These are phyloP conservation scores for Clamator glandarius DNA, from an alignment of 2,797 vertebrate species.

Conservation along the genomic window DNA sequence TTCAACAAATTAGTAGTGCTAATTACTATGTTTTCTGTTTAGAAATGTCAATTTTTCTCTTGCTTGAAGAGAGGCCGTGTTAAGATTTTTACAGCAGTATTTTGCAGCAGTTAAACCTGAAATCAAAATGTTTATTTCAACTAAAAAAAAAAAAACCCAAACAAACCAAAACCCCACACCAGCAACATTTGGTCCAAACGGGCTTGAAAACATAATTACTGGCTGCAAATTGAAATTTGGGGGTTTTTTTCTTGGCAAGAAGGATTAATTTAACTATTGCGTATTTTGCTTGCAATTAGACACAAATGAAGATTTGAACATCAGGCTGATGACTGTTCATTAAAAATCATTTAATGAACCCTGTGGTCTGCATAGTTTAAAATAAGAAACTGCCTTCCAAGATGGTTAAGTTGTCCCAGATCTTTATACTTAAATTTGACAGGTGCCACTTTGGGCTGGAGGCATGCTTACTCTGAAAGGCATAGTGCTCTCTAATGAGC, in stretches of 20 bases:
- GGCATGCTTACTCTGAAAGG: neutral
- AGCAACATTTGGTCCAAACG: neutral
- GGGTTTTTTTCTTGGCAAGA: slow-evolving; percentile 19
- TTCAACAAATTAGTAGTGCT: neutral
- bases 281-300: slow-evolving; percentile 20
- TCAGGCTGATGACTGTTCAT: slow-evolving; percentile 33
- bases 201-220: slow-evolving; percentile 2
- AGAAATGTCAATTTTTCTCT: neutral
- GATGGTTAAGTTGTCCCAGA: slow-evolving; percentile 21
- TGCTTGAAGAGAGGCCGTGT: neutral
- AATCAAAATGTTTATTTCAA: neutral
- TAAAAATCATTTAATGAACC: slow-evolving; percentile 37
- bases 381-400: slow-evolving; percentile 14
- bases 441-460: neutral
- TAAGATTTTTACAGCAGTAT: neutral
- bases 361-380: slow-evolving; percentile 39
- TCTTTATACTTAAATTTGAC: slow-evolving; percentile 53
- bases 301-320: slow-evolving; percentile 14
- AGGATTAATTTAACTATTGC: neutral
- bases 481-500: slow-evolving; percentile 46
- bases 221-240: neutral
- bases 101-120: neutral
- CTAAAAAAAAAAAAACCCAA: neutral
- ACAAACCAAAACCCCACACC: no score
- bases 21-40: neutral